Evolutionary conservation across 2,888 invertebrate genomes (phyloP).

Genomic region (Caenorhabditis plicata): DNA sequence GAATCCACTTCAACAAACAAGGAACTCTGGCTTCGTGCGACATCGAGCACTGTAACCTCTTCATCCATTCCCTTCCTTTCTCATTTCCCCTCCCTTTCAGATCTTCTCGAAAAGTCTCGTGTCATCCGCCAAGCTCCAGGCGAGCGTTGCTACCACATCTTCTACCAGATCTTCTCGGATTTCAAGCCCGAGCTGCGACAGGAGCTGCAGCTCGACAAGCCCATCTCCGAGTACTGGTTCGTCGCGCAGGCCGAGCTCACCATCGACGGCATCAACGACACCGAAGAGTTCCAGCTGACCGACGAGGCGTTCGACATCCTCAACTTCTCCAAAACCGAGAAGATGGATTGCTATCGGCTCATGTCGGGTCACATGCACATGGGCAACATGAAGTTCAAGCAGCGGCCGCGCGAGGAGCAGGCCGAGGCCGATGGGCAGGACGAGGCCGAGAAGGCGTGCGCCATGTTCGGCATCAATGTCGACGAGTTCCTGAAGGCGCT

Average conservation of each 20-base stretch:
- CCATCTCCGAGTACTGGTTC: slow-evolving; percentile 69
- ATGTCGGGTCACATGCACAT: slow-evolving; percentile 98
- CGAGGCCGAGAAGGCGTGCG: slow-evolving; percentile 61
- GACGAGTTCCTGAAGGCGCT: slow-evolving; percentile 67
- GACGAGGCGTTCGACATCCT: slow-evolving; percentile 92
- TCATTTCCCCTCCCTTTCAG: slow-evolving; percentile 70
- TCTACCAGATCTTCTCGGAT: slow-evolving; percentile 83
- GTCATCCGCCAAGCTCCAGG: slow-evolving; percentile 97
- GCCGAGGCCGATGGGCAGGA: slow-evolving; percentile 80
- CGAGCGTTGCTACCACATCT: slow-evolving; percentile 99
- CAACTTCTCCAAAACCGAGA: slow-evolving; percentile 95
- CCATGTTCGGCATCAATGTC: slow-evolving; percentile 54
- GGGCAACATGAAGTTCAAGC: slow-evolving; percentile 99
- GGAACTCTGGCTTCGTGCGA: slow-evolving; percentile 99
- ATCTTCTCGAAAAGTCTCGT: slow-evolving; percentile 99
- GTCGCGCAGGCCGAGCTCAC: slow-evolving; percentile 91
- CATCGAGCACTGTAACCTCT: slow-evolving; percentile 95
- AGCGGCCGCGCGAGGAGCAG: slow-evolving; percentile 99
- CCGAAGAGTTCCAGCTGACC: slow-evolving; percentile 77
- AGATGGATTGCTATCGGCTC: slow-evolving; percentile 94
- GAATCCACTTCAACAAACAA: slow-evolving; percentile 98
- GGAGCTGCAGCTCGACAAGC: slow-evolving; percentile 53
- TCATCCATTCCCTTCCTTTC: neutral
- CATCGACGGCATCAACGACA: slow-evolving; percentile 88
- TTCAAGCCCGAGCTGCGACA: slow-evolving; percentile 45